These are phyloP conservation scores for Lepidochitona cinerea DNA, from an alignment of 2,888 invertebrate genomes.

Conservation along the genomic window DNA sequence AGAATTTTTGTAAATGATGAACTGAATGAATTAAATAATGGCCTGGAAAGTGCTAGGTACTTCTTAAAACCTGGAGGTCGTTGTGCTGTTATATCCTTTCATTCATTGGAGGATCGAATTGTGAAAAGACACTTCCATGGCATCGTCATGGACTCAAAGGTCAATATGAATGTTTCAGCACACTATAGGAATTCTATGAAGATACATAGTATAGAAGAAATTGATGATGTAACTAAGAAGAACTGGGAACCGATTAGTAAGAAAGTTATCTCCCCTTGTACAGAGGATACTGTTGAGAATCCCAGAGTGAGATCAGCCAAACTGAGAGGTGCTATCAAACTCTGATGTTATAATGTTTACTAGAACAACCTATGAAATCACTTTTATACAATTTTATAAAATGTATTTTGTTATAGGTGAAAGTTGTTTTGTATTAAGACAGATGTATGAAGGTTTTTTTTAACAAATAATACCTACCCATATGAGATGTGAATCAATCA, in stretches of 20 bases:
- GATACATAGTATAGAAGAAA: constrained; percentile 76
- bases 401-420: not conserved
- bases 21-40: constrained; percentile 93
- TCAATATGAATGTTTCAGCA: constrained; percentile 39
- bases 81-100: constrained; percentile 88
- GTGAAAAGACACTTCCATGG: constrained; percentile 86
- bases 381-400: not conserved
- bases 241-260: constrained; percentile 86
- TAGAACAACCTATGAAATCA: not conserved
- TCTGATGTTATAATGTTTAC: not conserved
- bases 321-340: constrained; percentile 85
- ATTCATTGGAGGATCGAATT: constrained; percentile 93
- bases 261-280: constrained; percentile 83
- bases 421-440: too few relatives aligned
- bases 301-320: constrained; percentile 92
- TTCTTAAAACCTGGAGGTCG: constrained; percentile 85
- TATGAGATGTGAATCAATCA: too few relatives aligned
- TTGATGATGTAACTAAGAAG: constrained; percentile 77
- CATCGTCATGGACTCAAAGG: constrained; percentile 55
- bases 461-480: not conserved
- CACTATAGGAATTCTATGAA: constrained; percentile 77
- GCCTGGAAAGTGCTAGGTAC: constrained; percentile 81
- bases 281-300: constrained; percentile 83
- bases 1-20: constrained; percentile 97
- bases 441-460: too few relatives aligned